These are phyloP conservation scores for Podargus strigoides DNA, from an alignment of 2,797 vertebrate genomes.

Conservation along the genomic window DNA sequence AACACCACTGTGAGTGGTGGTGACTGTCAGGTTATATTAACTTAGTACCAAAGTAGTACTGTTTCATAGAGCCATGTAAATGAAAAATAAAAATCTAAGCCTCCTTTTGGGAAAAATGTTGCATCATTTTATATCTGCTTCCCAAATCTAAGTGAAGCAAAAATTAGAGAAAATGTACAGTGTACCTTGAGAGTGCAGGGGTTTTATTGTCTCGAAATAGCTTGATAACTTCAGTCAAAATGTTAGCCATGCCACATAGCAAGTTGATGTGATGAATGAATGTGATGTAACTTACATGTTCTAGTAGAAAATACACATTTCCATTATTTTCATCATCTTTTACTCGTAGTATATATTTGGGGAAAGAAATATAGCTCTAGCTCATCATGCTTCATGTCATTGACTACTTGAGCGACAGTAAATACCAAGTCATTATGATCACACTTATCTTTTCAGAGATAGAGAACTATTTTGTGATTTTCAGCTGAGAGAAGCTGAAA, in stretches of 20 bases:
- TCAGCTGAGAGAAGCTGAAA: background rate
- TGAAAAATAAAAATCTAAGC: background rate
- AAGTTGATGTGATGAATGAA: background rate
- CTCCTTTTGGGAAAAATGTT: background rate
- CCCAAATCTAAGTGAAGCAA: background rate
- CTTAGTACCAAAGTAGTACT: background rate
- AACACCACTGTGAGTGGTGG: constrained; percentile 5
- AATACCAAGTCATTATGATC: background rate
- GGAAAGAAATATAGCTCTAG: background rate
- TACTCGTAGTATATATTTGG: background rate
- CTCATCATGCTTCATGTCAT: background rate
- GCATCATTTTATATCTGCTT: background rate
- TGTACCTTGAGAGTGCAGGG: background rate
- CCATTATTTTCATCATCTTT: background rate
- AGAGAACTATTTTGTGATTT: constrained; percentile 4
- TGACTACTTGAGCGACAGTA: background rate
- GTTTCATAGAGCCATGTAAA: background rate
- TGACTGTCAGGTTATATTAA: background rate
- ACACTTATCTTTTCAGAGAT: background rate
- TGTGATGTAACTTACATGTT: background rate
- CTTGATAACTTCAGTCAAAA: background rate
- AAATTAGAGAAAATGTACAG: background rate
- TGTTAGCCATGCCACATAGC: background rate
- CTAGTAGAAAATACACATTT: constrained; percentile 19
- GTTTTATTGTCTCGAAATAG: background rate